Evolutionary conservation across 1,140 invertebrate genomes (phyloP), one percentile per base, ranked within the genome.

Genomic region (Coenobita brevimanus): DNA sequence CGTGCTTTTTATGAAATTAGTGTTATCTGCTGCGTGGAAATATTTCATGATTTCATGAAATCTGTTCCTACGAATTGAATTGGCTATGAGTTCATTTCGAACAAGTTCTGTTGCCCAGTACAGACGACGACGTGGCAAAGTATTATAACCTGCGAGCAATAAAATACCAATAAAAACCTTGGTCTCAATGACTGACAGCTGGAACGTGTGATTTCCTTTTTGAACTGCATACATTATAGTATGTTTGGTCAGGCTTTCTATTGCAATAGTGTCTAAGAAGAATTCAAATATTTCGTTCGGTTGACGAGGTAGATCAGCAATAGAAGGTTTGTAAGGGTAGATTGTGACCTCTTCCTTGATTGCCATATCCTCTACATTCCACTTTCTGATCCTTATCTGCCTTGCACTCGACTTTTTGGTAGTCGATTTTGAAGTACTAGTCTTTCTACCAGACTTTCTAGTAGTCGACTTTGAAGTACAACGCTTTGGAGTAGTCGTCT

Each of bases 121-220:
- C 21, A 81, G 50, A 62, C 27, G 79, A 30, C 79, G 57, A 10
- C 79, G 54, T 27, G 57, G 50, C 4, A 81, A 33, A 46, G 79
- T 62, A 54, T 62, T 62, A 62, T 81, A 57, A 4, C 3, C 75
- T 24, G 75, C 24, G 50, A 64, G 57, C 36, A 81, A 64, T n/a
- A 62, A 62, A 62, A 81, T 81, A 6, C 79, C 57, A 33, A 81
- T 81, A 13, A 81, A 81, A 57, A 62, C 79, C 62, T 38, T 81
- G 30, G 62, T 62, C 60, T 81, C 79, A 62, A 27, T 64, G n/a
- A 1, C 1, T 2, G 0, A 30, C 10, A 81, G n/a, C 36, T 81
- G 79, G 57, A 81, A 81, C n/a, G 50, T 64, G 46, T 81, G 79
- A 54, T 81, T 81, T 81, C 79, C 79, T n/a, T 81, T 60, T 62